These are phyloP conservation scores for Chaenogobius annularis DNA, from an alignment of 2,113 vertebrate species.

Conservation along the genomic window DNA sequence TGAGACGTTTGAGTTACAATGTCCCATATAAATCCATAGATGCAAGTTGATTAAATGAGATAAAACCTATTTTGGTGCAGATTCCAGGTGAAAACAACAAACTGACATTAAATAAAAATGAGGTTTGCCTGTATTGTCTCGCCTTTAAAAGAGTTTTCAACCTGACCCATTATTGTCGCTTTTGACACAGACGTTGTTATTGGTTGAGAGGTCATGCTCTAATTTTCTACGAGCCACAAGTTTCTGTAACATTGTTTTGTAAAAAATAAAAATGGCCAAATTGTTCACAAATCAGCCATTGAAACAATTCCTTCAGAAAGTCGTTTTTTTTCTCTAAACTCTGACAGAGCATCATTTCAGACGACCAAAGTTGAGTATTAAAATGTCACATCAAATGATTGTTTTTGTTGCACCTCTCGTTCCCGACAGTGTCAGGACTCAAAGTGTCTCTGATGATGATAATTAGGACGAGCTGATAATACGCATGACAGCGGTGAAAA, in stretches of 20 bases:
- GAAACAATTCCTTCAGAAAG: constrained; percentile 22
- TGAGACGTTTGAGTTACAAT: no score
- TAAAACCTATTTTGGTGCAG: no score
- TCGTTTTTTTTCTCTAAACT: not conserved
- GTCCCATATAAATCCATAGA: no score
- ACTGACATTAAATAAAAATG: no score
- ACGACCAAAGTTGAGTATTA: not conserved
- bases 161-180: not conserved
- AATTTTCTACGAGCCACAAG: not conserved
- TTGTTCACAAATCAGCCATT: not conserved
- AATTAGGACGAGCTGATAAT: not conserved
- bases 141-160: no score
- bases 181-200: not conserved
- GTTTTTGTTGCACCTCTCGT: constrained; percentile 8
- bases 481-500: not conserved
- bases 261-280: not conserved
- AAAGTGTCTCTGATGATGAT: not conserved
- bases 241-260: not conserved
- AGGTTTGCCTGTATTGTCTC: no score
- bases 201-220: not conserved
- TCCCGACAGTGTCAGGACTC: not conserved
- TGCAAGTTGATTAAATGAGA: no score
- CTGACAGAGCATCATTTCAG: not conserved
- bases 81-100: no score
- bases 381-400: constrained; percentile 2